Conservation (phyloP, 2,113 vertebrate genomes). For the Cricetomys ansorgei region DNA sequence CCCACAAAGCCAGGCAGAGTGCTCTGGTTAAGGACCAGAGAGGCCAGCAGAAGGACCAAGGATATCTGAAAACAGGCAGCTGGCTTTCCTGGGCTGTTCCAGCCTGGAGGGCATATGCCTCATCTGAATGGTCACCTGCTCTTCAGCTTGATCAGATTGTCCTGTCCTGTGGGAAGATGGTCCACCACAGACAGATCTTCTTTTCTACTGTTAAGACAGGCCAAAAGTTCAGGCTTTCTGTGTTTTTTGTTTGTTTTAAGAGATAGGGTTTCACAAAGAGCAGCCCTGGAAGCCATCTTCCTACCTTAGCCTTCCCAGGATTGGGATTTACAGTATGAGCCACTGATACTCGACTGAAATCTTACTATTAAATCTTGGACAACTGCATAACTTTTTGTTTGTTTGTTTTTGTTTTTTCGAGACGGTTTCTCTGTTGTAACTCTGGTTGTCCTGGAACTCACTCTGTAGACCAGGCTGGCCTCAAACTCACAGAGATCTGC, state of each 20-base stretch:
- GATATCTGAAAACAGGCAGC: neutral
- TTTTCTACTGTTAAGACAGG: neutral
- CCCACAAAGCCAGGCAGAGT: neutral
- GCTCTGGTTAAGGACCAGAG: neutral
- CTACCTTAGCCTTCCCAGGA: neutral
- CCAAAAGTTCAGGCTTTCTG: neutral
- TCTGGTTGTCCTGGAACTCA: too few species aligned
- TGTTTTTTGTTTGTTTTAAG: neutral
- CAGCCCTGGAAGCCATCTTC: neutral
- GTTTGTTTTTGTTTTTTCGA: too few species aligned
- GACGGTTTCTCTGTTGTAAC: too few species aligned
- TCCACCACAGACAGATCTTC: neutral
- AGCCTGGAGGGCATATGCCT: neutral
- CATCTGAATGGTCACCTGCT: neutral
- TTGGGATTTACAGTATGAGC: neutral
- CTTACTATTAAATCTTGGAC: conserved; percentile 19
- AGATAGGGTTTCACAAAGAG: neutral
- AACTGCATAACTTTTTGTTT: too few species aligned
- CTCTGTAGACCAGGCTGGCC: too few species aligned
- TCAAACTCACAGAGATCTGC: too few species aligned
- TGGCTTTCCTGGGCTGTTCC: neutral
- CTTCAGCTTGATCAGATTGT: neutral
- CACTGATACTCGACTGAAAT: neutral
- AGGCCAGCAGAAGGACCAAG: neutral
- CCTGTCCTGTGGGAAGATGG: neutral